Conservation (phyloP, 2,888 invertebrate genomes). For the Drosophila niveifrons region DNA sequence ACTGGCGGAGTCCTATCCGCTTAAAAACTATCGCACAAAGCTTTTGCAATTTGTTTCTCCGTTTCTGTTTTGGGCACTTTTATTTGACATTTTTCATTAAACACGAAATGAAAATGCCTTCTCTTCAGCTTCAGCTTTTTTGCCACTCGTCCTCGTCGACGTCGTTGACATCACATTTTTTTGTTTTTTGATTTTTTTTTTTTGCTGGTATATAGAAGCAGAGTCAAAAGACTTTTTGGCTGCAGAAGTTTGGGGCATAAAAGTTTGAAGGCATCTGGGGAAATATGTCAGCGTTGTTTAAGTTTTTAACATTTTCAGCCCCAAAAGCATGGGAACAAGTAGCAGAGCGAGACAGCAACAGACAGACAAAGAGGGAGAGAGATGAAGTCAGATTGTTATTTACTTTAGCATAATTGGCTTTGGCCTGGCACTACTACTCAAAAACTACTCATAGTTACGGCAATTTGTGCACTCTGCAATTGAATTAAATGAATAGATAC, state of each 20-base stretch:
- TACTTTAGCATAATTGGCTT: constrained; percentile 75
- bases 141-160: constrained; percentile 59
- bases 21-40: constrained; percentile 77
- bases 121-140: constrained; percentile 30
- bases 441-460: constrained; percentile 37
- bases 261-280: constrained; percentile 79
- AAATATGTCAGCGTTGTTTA: constrained; percentile 79
- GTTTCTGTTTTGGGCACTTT: constrained; percentile 76
- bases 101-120: constrained; percentile 78
- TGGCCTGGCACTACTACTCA: constrained; percentile 29
- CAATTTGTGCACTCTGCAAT: constrained; percentile 64
- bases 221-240: constrained; percentile 59
- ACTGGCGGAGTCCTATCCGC: constrained; percentile 40
- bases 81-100: constrained; percentile 81
- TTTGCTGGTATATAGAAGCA: constrained; percentile 51
- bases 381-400: constrained; percentile 64
- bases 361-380: constrained; percentile 7
- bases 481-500: constrained; percentile 60
- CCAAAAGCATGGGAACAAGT: constrained; percentile 53
- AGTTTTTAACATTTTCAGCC: constrained; percentile 75
- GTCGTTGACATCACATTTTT: constrained; percentile 76
- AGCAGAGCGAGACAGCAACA: neutral
- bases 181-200: neutral
- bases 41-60: constrained; percentile 68
- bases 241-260: constrained; percentile 61